Base-by-base conservation (phyloP, 2,797 vertebrate genomes). In the Halcyon chelicuti region DNA sequence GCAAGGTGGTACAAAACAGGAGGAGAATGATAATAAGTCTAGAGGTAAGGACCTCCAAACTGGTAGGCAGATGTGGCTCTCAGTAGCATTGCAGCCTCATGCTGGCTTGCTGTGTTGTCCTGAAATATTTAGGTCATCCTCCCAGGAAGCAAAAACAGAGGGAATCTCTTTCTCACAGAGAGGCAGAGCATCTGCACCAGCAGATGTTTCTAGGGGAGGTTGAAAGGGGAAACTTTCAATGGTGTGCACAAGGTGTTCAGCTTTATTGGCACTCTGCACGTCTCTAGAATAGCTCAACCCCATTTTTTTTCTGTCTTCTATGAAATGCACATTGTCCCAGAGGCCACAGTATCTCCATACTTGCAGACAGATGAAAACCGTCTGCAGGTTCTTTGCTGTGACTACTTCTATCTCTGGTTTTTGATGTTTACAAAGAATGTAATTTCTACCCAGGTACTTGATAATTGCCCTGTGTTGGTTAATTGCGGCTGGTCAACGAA, bases 21-120 rank as follows among this genome's bases (percentile, higher is more conserved):
- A 60, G 73, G 60, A 87, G 75, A 93, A 65, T 26, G 49, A 29
- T 19, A 86, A 7, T 14, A 83, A 79, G 49, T 47, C 52, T 58
- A 52, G 33, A 70, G 52, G 49, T 31, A 93, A 91, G 62, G 76
- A 51, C 66, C 65, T 75, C 87, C 44, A 66, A 81, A 91, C 51
- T 77, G 66, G 55, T 79, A 94, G 76, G 87, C 94, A 91, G 76
- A 91, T 93, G 93, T 79, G 77, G 57, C 63, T 61, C 91, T 88
- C 81, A 29, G 76, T 40, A 73, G 74, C 83, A n/a, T 73, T 95
- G 81, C 76, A 93, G 86, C 37, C 60, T 84, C 94, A 73, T 22
- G 83, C 89, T 93, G 93, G 63, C 90, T 88, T 66, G 80, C 66
- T 91, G 6, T 29, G 63, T 63, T 44, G 40, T 60, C 92, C 52